Evolutionary conservation across 2,797 vertebrate genomes (phyloP).

Genomic region (Mormyrus hasselquistii): DNA sequence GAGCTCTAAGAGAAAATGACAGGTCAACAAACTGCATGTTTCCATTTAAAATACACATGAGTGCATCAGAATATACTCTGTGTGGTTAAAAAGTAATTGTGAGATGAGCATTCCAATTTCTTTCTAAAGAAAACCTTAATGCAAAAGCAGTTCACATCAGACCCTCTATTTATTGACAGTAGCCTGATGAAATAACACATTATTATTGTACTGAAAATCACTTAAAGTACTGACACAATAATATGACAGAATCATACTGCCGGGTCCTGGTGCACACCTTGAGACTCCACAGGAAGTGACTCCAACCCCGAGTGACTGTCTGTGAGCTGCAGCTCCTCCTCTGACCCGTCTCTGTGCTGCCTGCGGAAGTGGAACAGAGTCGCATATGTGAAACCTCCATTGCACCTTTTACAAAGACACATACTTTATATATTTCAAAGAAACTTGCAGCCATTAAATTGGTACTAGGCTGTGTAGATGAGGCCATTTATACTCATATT

Average conservation of each 20-base stretch:
- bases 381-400: not conserved
- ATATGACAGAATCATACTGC: not conserved
- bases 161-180: not conserved
- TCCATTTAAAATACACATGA: not conserved
- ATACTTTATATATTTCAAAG: not conserved
- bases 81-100: not conserved
- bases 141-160: not conserved
- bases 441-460: not conserved
- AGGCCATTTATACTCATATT: not conserved
- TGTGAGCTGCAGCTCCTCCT: constrained; percentile 20
- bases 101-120: not conserved
- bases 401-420: not conserved
- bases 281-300: constrained; percentile 42
- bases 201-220: not conserved
- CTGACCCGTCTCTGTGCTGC: constrained; percentile 28
- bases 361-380: constrained; percentile 33
- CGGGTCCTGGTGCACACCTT: constrained; percentile 29
- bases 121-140: not conserved
- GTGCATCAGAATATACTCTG: not conserved
- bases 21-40: not conserved
- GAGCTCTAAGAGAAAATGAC: constrained; percentile 43
- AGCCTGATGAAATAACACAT: not conserved
- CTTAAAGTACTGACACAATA: not conserved
- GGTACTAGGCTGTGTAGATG: not conserved
- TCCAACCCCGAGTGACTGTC: constrained; percentile 38